Percentiles rank a stretch among this genome's conserved stretches.
These are phyloP conservation scores for Tursiops truncatus DNA, from an alignment of 2,113 vertebrate species.

Conservation along the genomic window DNA sequence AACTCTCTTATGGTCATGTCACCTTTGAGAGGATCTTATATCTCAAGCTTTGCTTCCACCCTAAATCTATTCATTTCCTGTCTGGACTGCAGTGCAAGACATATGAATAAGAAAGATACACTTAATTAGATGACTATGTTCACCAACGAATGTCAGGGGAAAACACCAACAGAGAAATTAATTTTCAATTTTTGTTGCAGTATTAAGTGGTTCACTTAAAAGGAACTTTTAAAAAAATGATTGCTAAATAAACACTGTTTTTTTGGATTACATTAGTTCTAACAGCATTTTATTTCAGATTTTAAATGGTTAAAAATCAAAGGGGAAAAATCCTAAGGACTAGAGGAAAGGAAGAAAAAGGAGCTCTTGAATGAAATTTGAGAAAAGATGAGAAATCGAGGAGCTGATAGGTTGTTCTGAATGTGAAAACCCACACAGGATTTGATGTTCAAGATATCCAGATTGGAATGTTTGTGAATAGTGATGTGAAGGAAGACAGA, in stretches of 20 bases:
- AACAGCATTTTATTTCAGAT: not conserved
- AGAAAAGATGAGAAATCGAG: not conserved
- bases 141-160: not conserved
- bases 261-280: not conserved
- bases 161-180: not conserved
- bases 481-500: not conserved
- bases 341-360: not conserved
- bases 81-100: not conserved
- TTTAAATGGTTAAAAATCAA: not conserved
- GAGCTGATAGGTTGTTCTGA: not conserved
- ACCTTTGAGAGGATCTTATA: not conserved
- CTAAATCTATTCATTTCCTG: not conserved
- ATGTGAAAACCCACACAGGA: not conserved
- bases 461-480: not conserved
- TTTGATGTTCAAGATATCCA: not conserved
- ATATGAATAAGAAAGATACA: not conserved
- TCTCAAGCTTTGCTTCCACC: not conserved
- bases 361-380: not conserved
- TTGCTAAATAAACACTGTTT: not conserved
- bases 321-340: not conserved
- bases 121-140: not conserved
- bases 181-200: not conserved
- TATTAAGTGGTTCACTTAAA: not conserved
- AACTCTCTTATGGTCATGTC: rapidly evolving
- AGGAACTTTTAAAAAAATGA: not conserved